Evolutionary conservation across 2,888 invertebrate species (phyloP), one percentile per base, ranked within the genome.

Genomic region (Chorisops tibialis): DNA sequence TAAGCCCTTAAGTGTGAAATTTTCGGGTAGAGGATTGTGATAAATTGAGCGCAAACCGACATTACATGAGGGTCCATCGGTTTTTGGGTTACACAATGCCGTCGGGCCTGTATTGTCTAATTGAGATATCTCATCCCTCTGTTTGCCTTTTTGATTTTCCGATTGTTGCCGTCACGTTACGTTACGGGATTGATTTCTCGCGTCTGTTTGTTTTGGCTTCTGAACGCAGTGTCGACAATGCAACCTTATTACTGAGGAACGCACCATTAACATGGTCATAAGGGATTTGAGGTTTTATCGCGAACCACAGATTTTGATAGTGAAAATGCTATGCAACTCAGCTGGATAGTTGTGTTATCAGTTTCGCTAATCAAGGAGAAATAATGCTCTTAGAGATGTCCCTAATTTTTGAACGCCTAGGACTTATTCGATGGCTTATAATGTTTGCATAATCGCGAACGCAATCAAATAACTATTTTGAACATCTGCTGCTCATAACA

Each of bases 111-210:
- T 50, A 50, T 56, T 61, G 63, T 50, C 58, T 61, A 63, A 61
- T 54, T 54, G 56, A 63, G 63, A 63, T 63, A 63, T 63, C n/a
- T n/a, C 63, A 61, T 63, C 51, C 63, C 47, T 47, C 50, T 63
- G 63, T 63, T 63, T 63, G 63, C 63, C 63, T 63, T 63, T 63
- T 63, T 63, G 63, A 63, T 63, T 63, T 63, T 48, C n/a, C 21
- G 19, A 39, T 54, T 60, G 61, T 52, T 58, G 14, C 45, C 38
- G 59, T 18, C 54, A 50, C 41, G 24, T 58, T 58, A 47, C 50
- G 47, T 61, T 37, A 18, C 37, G 14, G 9, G 14, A 56, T 51
- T 48, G 38, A 21, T 63, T 63, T 59, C 47, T 7, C 19, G 24
- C 19, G 39, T 50, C 18, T 52, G 41, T 50, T 51, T 54, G 62